Conservation (phyloP, 2,888 invertebrate species). For the Amitus sp. region DNA sequence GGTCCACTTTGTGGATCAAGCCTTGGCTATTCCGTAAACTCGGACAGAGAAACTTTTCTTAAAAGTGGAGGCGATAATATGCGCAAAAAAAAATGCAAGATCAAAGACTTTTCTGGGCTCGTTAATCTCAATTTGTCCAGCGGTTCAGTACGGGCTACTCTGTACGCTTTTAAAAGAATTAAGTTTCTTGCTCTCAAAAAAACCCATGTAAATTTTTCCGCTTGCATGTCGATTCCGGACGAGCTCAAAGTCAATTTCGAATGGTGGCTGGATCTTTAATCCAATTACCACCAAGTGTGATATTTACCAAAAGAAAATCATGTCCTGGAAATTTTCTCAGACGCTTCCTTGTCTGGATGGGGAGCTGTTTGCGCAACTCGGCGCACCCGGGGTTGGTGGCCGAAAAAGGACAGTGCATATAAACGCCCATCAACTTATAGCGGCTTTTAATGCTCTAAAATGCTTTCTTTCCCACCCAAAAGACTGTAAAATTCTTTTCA, state of each 20-base stretch:
- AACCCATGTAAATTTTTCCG: not conserved
- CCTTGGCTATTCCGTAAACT: constrained; percentile 11
- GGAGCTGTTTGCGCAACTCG: constrained; percentile 6
- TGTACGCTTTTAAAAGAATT: constrained; percentile 20
- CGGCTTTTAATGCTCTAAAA: constrained; percentile 15
- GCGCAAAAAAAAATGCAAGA: not conserved
- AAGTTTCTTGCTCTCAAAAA: constrained; percentile 14
- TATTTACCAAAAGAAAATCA: not conserved
- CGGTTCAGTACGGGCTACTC: constrained; percentile 19
- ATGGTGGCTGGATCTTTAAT: constrained; percentile 12
- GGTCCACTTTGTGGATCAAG: no score
- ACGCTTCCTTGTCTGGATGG: constrained; percentile 6
- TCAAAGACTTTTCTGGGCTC: constrained; percentile 23
- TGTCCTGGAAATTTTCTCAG: constrained; percentile 4
- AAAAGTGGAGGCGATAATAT: not conserved
- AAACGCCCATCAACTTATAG: constrained; percentile 20
- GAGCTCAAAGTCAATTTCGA: constrained; percentile 3
- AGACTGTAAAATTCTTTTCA: constrained; percentile 21
- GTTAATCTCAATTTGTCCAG: constrained; percentile 19
- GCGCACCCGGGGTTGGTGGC: constrained; percentile 40
- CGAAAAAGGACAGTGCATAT: constrained; percentile 17
- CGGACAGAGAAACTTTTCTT: not conserved
- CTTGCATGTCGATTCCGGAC: not conserved
- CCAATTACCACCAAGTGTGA: not conserved
- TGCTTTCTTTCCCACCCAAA: constrained; percentile 17